Conservation (phyloP, 2,113 vertebrate species). For the Thamnophis sirtalis region DNA sequence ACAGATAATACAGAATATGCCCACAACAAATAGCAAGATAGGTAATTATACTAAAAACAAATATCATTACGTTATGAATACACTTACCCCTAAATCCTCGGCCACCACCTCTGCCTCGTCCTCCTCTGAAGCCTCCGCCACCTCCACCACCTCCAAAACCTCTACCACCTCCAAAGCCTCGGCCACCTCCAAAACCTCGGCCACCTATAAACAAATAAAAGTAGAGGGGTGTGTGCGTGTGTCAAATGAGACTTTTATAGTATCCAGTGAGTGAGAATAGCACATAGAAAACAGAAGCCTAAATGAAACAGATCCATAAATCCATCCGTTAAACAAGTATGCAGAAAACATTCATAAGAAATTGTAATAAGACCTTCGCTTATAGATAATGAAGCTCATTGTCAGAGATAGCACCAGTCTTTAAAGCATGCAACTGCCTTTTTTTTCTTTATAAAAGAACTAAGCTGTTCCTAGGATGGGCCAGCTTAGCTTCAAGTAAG, state of each 20-base stretch:
- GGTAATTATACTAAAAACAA: background rate
- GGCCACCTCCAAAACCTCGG: conserved; percentile 67
- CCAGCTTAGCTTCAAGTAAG: background rate
- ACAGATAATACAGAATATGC: background rate
- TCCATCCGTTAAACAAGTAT: background rate
- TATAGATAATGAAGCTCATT: background rate
- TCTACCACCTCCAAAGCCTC: conserved; percentile 76
- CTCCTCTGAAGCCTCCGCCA: conserved; percentile 70
- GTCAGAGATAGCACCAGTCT: background rate
- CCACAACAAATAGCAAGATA: background rate
- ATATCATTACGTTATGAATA: background rate
- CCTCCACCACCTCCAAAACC: conserved; percentile 75
- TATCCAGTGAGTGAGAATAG: background rate
- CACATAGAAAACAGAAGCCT: background rate
- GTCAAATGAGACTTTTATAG: background rate
- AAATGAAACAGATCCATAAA: background rate
- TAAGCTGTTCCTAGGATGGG: background rate
- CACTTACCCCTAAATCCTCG: conserved; percentile 77
- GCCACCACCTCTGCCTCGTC: conserved; percentile 77
- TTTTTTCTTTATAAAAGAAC: background rate
- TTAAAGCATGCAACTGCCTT: background rate
- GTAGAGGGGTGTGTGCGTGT: background rate
- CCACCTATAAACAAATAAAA: conserved; percentile 62
- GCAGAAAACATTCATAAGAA: background rate
- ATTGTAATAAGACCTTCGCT: background rate